Evolutionary conservation across 1,140 invertebrate genomes (phyloP).

Genomic region (Calycopis cecrops): DNA sequence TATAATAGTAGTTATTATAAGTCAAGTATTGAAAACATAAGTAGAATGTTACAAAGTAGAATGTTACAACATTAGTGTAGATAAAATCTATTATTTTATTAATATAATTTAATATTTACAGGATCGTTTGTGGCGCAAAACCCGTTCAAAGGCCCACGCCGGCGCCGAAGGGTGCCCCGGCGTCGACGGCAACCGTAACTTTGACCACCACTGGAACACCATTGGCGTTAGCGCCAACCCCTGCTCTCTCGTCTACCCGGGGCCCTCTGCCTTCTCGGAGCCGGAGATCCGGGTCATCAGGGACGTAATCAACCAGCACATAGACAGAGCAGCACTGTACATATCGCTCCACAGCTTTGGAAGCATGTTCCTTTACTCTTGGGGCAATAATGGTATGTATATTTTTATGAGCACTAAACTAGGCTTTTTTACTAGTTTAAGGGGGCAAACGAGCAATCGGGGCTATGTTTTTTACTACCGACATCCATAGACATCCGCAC

Average conservation of each 20-base stretch:
- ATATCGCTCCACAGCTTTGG: conserved; percentile 83
- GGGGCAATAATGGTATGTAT: conserved; percentile 78
- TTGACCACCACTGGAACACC: conserved; percentile 73
- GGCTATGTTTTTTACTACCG: too few relatives aligned
- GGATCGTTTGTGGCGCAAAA: too few relatives aligned
- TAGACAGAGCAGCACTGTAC: conserved; percentile 77
- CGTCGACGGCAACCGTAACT: conserved; percentile 78
- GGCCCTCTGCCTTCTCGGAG: conserved; percentile 83
- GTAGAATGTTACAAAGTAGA: too few relatives aligned
- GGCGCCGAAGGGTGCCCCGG: conserved; percentile 60
- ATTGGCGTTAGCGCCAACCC: conserved; percentile 75
- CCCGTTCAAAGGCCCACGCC: conserved; percentile 47
- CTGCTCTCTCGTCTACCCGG: conserved; percentile 84
- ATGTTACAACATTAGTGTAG: too few relatives aligned
- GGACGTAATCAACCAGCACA: conserved; percentile 67
- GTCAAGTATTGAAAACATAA: too few relatives aligned
- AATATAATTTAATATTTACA: too few relatives aligned
- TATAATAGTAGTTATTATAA: too few relatives aligned
- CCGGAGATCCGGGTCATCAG: conserved; percentile 76
- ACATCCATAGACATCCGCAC: too few relatives aligned
- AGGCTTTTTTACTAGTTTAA: too few relatives aligned
- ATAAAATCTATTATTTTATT: too few relatives aligned
- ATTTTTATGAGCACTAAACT: too few relatives aligned
- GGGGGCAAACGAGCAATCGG: too few relatives aligned
- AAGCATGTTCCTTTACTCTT: conserved; percentile 83